A percentile compares a stretch with the other conserved stretches of the same genome.
Evolutionary conservation across 2,797 vertebrate genomes (phyloP).

Genomic region (Enteromius mattozi): DNA sequence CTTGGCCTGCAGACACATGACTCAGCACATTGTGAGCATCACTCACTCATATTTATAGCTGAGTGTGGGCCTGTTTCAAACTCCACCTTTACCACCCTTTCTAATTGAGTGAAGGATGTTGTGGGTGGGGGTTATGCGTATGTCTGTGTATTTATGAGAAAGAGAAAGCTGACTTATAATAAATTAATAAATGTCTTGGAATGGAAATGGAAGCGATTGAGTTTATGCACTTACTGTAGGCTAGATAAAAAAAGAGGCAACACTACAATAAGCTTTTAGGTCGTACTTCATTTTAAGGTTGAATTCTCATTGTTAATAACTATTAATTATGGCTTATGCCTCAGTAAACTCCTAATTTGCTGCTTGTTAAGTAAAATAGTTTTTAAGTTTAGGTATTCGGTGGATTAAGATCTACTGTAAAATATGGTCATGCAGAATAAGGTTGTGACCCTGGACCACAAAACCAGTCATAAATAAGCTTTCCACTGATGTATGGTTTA

Average conservation of each 20-base stretch:
- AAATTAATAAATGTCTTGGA: background rate
- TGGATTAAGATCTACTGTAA: background rate
- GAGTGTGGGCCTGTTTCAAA: background rate
- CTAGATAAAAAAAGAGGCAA: background rate
- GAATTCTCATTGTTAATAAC: background rate
- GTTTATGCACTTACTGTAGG: background rate
- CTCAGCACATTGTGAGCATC: constrained; percentile 67
- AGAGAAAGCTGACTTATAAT: background rate
- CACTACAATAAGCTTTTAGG: background rate
- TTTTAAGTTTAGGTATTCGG: background rate
- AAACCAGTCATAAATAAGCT: too few relatives aligned
- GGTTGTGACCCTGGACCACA: background rate
- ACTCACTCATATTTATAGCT: constrained; percentile 70
- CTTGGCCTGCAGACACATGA: constrained; percentile 67
- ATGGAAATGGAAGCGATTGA: background rate
- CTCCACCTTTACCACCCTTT: constrained; percentile 12
- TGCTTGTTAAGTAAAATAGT: background rate
- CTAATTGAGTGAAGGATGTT: background rate
- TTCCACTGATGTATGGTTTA: too few relatives aligned
- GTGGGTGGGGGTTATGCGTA: background rate
- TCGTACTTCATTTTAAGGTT: background rate
- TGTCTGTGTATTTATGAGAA: background rate
- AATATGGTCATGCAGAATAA: background rate
- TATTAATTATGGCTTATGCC: background rate
- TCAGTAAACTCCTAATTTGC: background rate